Base-by-base conservation (phyloP, 2,797 vertebrate species). In the Premnoplex brunnescens region DNA sequence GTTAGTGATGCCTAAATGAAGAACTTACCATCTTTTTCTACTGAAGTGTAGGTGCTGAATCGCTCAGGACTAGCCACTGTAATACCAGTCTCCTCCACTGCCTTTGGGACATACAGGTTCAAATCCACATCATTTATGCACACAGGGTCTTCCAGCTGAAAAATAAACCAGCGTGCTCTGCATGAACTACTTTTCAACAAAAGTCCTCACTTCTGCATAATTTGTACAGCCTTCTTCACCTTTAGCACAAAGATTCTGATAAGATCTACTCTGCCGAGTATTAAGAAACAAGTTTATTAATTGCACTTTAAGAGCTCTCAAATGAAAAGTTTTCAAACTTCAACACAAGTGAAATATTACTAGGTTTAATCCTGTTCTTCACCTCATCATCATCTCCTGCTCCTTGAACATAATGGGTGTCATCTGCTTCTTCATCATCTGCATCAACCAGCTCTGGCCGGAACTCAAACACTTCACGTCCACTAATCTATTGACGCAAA, bases 391-490 rank as follows among this genome's bases (percentile, higher is more conserved):
- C 97, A 6, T 98, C 97, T 7, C 98, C 98, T 5, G 63, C 59
- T 91, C 97, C 98, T 85, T 98, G 97, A 68, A 59, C 76, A 4
- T 99, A 99, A 73, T 54, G 97, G 8, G 98, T 98, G 76, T 99
- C 99, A 74, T 98, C 98, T 16, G 99, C 99, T 96, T 99, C 99
- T 32, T 98, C 99, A 28, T 99, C 99, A 22, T 99, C 99, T 2
- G 99, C 99, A 14, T 99, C 96, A 32, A 99, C 98, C 96, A 99
- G 58, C 94, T 99, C 99, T 3, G 99, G 99, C 17, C 98, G 98
- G 97, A 99, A 99, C 95, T 99, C 99, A 74, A 99, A 99, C 62
- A 99, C 99, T 93, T 99, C 99, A 44, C 99, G 98, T 12, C 99
- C 99, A 54, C 99, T 99, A 76, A 99, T 99, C 99, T 99, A 49